A percentile compares a stretch with the other conserved stretches of the same genome.
Conservation (phyloP, 2,797 vertebrate genomes). For the Paramormyrops hopkinsi region DNA sequence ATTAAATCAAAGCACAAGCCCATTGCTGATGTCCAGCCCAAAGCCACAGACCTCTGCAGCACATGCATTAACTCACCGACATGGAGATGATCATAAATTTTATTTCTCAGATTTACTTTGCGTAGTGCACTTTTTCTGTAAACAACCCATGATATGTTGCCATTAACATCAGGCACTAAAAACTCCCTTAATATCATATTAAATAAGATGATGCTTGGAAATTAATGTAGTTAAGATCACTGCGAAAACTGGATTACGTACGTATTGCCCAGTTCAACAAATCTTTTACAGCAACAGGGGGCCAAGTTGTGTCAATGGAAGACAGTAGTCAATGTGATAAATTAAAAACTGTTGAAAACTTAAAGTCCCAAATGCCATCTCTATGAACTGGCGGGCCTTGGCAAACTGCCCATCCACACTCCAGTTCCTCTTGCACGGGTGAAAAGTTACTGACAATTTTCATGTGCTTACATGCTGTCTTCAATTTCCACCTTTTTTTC, state of each 20-base stretch:
- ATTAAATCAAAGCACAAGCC: constrained; percentile 46
- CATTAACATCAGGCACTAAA: neutral
- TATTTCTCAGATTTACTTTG: constrained; percentile 19
- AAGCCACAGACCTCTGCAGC: constrained; percentile 29
- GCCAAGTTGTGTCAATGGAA: neutral
- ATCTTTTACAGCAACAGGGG: neutral
- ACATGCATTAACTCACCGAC: constrained; percentile 19
- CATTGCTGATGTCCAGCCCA: constrained; percentile 65
- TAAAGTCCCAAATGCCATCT: neutral
- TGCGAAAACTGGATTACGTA: neutral
- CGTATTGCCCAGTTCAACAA: neutral
- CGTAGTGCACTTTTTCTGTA: constrained; percentile 34
- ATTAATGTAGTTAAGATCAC: constrained; percentile 23
- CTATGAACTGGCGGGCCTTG: neutral
- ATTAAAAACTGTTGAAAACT: neutral
- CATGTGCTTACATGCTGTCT: neutral
- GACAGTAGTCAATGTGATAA: neutral
- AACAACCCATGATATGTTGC: constrained; percentile 24
- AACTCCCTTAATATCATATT: constrained; percentile 11
- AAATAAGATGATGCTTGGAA: constrained; percentile 21
- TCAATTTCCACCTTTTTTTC: neutral
- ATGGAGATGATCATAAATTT: constrained; percentile 20
- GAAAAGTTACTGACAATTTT: neutral
- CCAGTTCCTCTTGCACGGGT: neutral
- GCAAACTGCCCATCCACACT: neutral